phyloP scores from a whole-genome alignment of 1,140 invertebrate genomes.

The Lithobius niger region DNA sequence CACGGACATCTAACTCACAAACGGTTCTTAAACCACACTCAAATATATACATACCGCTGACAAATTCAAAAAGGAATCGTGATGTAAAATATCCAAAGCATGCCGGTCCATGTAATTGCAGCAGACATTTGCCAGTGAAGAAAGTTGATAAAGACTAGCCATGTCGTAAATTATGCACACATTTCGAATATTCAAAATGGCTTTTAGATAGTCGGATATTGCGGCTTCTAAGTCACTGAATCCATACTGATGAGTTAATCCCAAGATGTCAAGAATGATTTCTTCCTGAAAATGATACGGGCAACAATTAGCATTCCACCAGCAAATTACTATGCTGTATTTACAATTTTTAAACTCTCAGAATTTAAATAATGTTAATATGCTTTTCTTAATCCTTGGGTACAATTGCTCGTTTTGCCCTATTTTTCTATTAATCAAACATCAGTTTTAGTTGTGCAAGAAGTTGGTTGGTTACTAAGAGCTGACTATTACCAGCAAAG shows the following conservation, averaged over 20 bases:
- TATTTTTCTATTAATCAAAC: too few relatives aligned
- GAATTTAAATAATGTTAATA: too few relatives aligned
- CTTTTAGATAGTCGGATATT: conserved; percentile 83
- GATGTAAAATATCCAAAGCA: conserved; percentile 64
- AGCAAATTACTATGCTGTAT: too few relatives aligned
- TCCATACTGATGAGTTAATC: conserved; percentile 85
- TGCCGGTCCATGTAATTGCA: conserved; percentile 72
- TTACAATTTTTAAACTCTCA: too few relatives aligned
- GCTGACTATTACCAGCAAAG: too few relatives aligned
- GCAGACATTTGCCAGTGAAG: conserved; percentile 46
- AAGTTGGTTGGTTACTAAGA: too few relatives aligned
- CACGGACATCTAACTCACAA: too few relatives aligned
- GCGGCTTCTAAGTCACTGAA: conserved; percentile 80
- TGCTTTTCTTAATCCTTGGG: too few relatives aligned
- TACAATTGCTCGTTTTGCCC: too few relatives aligned
- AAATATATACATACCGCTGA: conserved; percentile 50
- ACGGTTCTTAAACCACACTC: too few relatives aligned
- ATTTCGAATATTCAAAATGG: conserved; percentile 72
- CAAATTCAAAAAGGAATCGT: conserved; percentile 68
- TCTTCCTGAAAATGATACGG: conserved; percentile 64
- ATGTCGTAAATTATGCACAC: conserved; percentile 88
- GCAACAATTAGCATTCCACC: too few relatives aligned
- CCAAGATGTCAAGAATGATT: conserved; percentile 69
- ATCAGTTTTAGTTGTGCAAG: too few relatives aligned
- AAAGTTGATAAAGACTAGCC: conserved; percentile 56